Conservation (phyloP, 1,140 invertebrate species). For the Venustaconcha ellipsiformis region DNA sequence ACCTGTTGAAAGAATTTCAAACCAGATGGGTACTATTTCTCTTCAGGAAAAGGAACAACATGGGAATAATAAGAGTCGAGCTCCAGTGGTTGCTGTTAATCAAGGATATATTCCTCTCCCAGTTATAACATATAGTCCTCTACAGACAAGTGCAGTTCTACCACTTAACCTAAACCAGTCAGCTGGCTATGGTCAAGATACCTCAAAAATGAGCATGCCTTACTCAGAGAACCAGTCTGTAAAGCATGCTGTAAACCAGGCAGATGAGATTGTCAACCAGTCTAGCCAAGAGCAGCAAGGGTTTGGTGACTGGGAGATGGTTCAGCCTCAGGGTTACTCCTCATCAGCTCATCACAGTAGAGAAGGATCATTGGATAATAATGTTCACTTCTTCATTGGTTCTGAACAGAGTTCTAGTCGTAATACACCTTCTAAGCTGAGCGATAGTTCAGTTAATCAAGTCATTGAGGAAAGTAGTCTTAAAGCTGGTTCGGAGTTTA, state of each 20-base stretch:
- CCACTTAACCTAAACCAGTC: neutral
- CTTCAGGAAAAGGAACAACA: too few relatives aligned
- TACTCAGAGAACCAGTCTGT: neutral
- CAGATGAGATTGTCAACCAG: constrained; percentile 8
- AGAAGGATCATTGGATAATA: constrained; percentile 51
- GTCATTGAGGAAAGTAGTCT: neutral
- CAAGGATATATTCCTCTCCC: neutral
- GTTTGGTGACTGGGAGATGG: constrained; percentile 58
- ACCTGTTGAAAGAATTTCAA: too few relatives aligned
- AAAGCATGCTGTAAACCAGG: constrained; percentile 17
- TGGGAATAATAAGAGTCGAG: neutral
- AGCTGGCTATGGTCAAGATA: neutral
- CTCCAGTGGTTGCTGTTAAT: neutral
- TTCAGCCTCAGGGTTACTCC: constrained; percentile 34
- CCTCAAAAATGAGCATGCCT: too few relatives aligned
- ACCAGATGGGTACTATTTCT: too few relatives aligned
- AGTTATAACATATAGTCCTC: constrained; percentile 1
- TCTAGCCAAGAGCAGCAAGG: constrained; percentile 7
- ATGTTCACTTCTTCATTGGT: constrained; percentile 44
- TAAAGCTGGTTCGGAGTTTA: neutral
- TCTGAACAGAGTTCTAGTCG: constrained; percentile 38
- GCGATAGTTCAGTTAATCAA: constrained; percentile 1
- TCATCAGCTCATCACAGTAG: constrained; percentile 35
- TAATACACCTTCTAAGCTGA: constrained; percentile 16
- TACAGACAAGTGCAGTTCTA: neutral